phyloP scores from a whole-genome alignment of 2,797 vertebrate genomes.

The Podarcis siculus region DNA sequence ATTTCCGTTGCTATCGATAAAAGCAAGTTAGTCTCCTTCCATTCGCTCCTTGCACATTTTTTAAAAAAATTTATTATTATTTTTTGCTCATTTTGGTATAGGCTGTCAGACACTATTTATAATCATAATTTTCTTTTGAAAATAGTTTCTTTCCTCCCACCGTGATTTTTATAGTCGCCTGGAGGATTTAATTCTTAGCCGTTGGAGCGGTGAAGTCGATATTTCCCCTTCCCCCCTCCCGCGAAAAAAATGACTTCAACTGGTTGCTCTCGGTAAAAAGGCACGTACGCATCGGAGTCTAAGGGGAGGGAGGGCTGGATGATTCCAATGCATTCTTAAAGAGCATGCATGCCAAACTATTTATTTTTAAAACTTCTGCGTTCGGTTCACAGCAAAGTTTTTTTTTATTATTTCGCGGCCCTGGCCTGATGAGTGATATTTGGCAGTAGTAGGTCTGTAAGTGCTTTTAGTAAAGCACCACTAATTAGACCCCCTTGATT shows the following conservation, averaged over 20 bases:
- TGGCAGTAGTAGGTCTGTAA: constrained; percentile 42
- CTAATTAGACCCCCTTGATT: constrained; percentile 11
- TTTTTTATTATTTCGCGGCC: neutral
- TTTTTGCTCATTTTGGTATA: neutral
- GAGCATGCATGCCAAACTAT: neutral
- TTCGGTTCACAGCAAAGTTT: neutral
- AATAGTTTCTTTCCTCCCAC: neutral
- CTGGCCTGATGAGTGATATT: constrained; percentile 16
- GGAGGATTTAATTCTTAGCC: neutral
- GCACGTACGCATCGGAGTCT: neutral
- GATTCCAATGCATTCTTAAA: neutral
- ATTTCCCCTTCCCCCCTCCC: too few relatives aligned
- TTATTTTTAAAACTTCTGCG: neutral
- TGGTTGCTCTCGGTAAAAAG: neutral
- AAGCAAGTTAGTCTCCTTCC: neutral
- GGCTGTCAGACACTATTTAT: constrained; percentile 5
- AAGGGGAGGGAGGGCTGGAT: too few relatives aligned
- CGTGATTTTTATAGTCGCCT: neutral
- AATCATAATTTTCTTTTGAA: neutral
- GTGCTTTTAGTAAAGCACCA: constrained; percentile 59
- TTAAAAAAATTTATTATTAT: neutral
- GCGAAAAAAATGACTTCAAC: neutral
- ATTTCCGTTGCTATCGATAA: constrained; percentile 6
- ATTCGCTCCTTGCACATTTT: neutral
- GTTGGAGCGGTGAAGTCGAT: neutral